phyloP scores from a whole-genome alignment of 2,113 vertebrate genomes.

The Hippocampus mohnikei region DNA sequence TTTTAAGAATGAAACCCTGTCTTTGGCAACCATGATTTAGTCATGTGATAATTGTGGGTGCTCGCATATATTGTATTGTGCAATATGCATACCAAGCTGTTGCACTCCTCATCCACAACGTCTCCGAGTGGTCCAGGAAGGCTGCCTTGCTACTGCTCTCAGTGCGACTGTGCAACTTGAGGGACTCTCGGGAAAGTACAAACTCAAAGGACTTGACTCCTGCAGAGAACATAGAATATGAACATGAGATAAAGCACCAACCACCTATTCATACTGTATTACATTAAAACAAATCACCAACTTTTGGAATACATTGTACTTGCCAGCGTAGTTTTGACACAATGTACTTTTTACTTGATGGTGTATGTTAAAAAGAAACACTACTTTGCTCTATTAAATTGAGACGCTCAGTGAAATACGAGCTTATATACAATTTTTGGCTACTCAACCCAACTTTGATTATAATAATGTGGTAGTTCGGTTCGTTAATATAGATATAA shows the following conservation, averaged over 20 bases:
- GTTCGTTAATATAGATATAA: too few relatives aligned
- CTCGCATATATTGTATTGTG: background rate
- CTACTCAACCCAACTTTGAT: too few relatives aligned
- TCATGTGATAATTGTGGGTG: background rate
- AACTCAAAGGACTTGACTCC: constrained; percentile 76
- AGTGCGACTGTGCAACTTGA: constrained; percentile 81
- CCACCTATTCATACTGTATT: background rate
- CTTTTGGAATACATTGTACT: too few relatives aligned
- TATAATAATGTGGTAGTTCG: too few relatives aligned
- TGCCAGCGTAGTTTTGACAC: too few relatives aligned
- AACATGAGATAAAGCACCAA: background rate
- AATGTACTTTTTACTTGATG: too few relatives aligned
- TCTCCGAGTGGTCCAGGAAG: constrained; percentile 86
- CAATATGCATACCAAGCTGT: constrained; percentile 73
- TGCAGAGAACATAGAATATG: constrained; percentile 42
- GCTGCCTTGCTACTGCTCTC: constrained; percentile 81
- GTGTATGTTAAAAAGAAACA: too few relatives aligned
- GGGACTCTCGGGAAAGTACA: constrained; percentile 79
- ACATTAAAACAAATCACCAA: too few relatives aligned
- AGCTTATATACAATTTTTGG: too few relatives aligned
- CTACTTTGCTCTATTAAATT: too few relatives aligned
- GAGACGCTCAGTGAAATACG: too few relatives aligned
- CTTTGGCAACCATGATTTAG: background rate
- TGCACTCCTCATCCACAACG: constrained; percentile 88
- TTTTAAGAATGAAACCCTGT: background rate